These are phyloP conservation scores for Rousettus madagascariensis DNA, from an alignment of 2,797 vertebrate species.

Conservation along the genomic window DNA sequence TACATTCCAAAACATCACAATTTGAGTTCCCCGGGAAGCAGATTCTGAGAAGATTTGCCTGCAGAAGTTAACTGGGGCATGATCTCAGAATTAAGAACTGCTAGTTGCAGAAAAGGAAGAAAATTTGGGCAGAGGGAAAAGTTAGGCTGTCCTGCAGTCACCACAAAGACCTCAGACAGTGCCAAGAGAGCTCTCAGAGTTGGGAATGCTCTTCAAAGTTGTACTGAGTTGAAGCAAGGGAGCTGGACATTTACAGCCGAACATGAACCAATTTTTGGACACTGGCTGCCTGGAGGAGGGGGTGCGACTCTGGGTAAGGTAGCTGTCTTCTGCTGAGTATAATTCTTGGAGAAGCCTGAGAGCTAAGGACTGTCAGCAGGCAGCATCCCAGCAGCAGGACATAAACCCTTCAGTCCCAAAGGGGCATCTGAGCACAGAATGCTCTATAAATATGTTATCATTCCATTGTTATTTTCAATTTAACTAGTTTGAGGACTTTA, in stretches of 20 bases:
- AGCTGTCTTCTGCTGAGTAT: background rate
- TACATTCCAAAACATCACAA: background rate
- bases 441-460: background rate
- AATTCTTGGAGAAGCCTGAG: background rate
- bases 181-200: background rate
- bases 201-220: background rate
- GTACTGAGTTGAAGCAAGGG: background rate
- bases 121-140: too few species aligned
- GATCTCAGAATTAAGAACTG: background rate
- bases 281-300: background rate
- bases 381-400: background rate
- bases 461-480: background rate
- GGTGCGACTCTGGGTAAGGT: rapidly evolving
- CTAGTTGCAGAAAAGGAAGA: background rate
- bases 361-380: background rate
- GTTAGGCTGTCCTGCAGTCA: rapidly evolving
- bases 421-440: background rate
- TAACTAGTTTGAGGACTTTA: background rate
- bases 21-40: background rate
- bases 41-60: background rate
- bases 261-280: rapidly evolving
- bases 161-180: background rate
- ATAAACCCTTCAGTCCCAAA: background rate
- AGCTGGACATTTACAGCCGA: background rate
- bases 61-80: background rate